phyloP scores from a whole-genome alignment of 2,113 vertebrate genomes.

The Zosterops hypoxanthus region DNA sequence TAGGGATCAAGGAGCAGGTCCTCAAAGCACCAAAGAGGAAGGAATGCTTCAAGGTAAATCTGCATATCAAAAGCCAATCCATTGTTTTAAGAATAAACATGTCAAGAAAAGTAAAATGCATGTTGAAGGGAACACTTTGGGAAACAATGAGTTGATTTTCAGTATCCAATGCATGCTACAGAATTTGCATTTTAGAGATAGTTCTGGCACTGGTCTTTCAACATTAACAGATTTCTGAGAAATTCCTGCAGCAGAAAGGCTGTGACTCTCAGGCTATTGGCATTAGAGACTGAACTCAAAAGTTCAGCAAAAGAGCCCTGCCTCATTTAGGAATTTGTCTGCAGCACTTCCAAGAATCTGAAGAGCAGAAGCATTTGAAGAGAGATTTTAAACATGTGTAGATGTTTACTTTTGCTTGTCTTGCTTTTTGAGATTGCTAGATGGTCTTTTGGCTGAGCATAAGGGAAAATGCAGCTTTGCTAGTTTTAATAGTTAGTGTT shows the following conservation, averaged over 20 bases:
- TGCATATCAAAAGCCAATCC: neutral
- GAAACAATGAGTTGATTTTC: neutral
- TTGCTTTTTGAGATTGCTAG: neutral
- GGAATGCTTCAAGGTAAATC: neutral
- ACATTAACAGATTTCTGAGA: neutral
- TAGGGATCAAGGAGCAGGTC: neutral
- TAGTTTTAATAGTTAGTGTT: neutral
- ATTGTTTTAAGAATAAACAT: neutral
- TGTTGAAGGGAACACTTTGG: neutral
- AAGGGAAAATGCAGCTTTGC: neutral
- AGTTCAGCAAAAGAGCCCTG: neutral
- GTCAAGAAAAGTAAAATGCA: neutral
- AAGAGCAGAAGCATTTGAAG: neutral
- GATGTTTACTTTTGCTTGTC: neutral
- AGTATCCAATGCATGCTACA: accelerated
- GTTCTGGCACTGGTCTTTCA: neutral
- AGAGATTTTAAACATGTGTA: neutral
- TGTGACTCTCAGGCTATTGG: neutral
- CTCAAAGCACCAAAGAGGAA: neutral
- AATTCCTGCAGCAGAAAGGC: neutral
- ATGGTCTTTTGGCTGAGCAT: neutral
- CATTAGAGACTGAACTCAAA: neutral
- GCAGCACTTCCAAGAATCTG: neutral
- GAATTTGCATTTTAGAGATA: neutral
- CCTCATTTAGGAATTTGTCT: neutral